Base-by-base conservation (phyloP, 2,113 vertebrate species). In the Grus americana region DNA sequence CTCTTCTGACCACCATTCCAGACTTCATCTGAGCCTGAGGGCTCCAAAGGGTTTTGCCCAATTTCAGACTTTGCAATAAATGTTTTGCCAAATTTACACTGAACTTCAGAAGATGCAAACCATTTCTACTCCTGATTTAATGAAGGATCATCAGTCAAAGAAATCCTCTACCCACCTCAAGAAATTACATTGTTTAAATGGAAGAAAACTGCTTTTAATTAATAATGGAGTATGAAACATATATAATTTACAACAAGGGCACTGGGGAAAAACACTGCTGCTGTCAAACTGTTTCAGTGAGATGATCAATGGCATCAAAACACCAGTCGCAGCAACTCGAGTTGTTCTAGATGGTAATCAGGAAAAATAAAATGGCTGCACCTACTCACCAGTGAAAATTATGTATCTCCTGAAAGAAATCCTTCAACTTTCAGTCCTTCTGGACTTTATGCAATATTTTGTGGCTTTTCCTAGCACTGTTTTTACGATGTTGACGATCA, bases 381-480 rank as follows among this genome's bases (percentile, higher is more conserved):
- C 66, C 62, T 55, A 93, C 91, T 95, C 80, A 90, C 36, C 66
- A 89, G 62, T 62, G 76, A 90, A 86, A 93, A 83, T 79, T 44
- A 82, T 21, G 2, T 4, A 42, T 70, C 22, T 88, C 42, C 55
- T 85, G 87, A 50, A 94, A 93, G 58, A 87, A 79, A 75, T 61
- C 22, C 40, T 85, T 54, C 62, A 57, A 15, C 23, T 92, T 89
- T 38, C 57, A 65, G 36, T 68, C 62, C 54, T 91, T 68, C 78
- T 92, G 89, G 49, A 42, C 38, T 68, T 91, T 32, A 57, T 85
- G 78, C 67, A 93, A 72, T 44, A 24, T 62, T 66, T 50, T 89
- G 86, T 85, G 76, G 83, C 58, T 95, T 87, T 88, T 95, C n/a
- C 84, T 89, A 72, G 84, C 78, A 65, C 74, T 91, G 57, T 40